These are phyloP conservation scores for Tortricodes alternella DNA, from an alignment of 2,888 invertebrate genomes.

Conservation along the genomic window DNA sequence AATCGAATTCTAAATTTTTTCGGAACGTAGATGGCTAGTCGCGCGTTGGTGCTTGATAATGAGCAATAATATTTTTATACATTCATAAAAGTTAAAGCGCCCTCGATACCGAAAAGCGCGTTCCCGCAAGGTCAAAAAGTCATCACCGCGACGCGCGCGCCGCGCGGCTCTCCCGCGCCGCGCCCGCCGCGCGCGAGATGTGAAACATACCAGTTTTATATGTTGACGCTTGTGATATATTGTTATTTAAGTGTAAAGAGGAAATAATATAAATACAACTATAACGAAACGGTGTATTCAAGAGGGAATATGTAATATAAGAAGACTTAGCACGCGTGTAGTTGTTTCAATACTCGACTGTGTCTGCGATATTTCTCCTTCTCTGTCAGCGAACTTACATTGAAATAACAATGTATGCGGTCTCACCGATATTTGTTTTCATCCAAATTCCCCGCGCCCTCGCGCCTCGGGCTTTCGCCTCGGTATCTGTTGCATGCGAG, in stretches of 20 bases:
- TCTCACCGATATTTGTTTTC: conserved; percentile 66
- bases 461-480: conserved; percentile 65
- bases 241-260: conserved; percentile 82
- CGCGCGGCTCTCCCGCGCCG: conserved; percentile 7
- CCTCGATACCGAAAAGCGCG: conserved; percentile 50
- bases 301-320: conserved; percentile 61
- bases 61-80: conserved; percentile 83
- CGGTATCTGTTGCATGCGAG: conserved; percentile 81
- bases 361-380: conserved; percentile 49
- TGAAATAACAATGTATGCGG: conserved; percentile 80
- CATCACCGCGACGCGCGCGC: conserved; percentile 41
- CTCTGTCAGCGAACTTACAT: conserved; percentile 61
- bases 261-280: conserved; percentile 74
- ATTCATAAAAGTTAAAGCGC: conserved; percentile 70
- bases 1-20: conserved; percentile 72
- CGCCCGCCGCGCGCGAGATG: conserved; percentile 28
- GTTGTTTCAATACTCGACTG: conserved; percentile 55
- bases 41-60: conserved; percentile 81
- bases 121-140: conserved; percentile 65
- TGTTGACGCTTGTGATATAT: conserved; percentile 82
- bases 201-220: conserved; percentile 63
- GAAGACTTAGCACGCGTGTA: conserved; percentile 72
- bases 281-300: conserved; percentile 65
- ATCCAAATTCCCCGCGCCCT: conserved; percentile 75
- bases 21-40: conserved; percentile 76